phyloP scores from a whole-genome alignment of 2,888 invertebrate species.

The Cosmopolites sordidus region DNA sequence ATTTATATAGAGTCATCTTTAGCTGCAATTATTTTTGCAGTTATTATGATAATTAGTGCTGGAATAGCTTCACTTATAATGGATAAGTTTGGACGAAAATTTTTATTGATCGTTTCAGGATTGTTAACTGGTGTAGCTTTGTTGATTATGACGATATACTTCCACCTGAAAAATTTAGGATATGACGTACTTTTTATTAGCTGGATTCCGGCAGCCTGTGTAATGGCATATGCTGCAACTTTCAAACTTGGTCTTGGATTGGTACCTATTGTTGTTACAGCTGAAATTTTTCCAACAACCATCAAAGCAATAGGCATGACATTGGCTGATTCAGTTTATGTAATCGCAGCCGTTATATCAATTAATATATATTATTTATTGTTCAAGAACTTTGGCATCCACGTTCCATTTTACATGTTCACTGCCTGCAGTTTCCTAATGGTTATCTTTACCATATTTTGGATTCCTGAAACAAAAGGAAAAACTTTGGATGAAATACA shows the following conservation, averaged over 20 bases:
- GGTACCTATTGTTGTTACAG: conserved; percentile 45
- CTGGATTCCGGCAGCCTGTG: conserved; percentile 43
- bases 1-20: conserved; percentile 37
- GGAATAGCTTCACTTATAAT: conserved; percentile 38
- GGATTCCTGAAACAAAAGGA: conserved; percentile 39
- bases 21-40: conserved; percentile 44
- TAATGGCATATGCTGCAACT: conserved; percentile 43
- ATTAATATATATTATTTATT: conserved; percentile 40
- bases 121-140: conserved; percentile 40
- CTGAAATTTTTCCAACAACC: conserved; percentile 46
- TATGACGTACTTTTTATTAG: conserved; percentile 38
- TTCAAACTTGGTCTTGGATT: conserved; percentile 45
- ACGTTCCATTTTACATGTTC: conserved; percentile 44
- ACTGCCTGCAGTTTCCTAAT: conserved; percentile 13
- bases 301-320: conserved; percentile 48
- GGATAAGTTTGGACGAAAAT: conserved; percentile 44
- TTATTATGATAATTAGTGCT: conserved; percentile 42
- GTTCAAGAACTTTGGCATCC: conserved; percentile 36
- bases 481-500: conserved; percentile 40
- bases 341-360: conserved; percentile 39
- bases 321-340: conserved; percentile 42
- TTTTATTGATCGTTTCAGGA: conserved; percentile 39
- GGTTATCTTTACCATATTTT: conserved; percentile 27
- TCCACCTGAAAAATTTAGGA: conserved; percentile 38
- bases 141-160: conserved; percentile 42